Conservation (phyloP, 2,113 vertebrate species). For the Pelecanoides urinatrix region DNA sequence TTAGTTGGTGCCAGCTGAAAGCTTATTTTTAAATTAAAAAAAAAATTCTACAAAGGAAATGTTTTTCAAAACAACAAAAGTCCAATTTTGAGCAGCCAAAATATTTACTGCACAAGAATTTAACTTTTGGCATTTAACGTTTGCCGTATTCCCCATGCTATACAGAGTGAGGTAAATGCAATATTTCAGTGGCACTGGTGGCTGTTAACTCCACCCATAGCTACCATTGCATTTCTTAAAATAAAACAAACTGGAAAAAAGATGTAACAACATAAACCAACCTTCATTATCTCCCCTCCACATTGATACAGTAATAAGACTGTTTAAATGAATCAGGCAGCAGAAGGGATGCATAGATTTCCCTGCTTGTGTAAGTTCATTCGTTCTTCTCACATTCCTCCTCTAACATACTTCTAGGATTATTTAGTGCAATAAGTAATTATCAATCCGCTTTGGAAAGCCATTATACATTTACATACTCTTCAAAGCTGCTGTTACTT, state of each 20-base stretch:
- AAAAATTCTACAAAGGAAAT: background rate
- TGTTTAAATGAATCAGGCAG: conserved; percentile 55
- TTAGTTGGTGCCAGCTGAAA: background rate
- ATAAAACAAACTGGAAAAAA: conserved; percentile 33
- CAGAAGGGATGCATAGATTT: conserved; percentile 55
- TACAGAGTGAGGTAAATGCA: background rate
- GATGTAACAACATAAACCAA: conserved; percentile 21
- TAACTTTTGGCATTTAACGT: background rate
- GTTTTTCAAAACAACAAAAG: background rate
- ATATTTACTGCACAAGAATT: background rate
- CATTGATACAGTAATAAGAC: conserved; percentile 45
- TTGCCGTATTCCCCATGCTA: background rate
- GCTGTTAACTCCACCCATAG: background rate
- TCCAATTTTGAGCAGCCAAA: background rate
- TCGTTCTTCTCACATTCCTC: conserved; percentile 32
- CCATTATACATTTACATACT: conserved; percentile 5
- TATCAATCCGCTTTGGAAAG: conserved; percentile 50
- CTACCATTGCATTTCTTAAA: conserved; percentile 23
- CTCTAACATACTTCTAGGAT: background rate
- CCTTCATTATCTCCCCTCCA: conserved; percentile 45
- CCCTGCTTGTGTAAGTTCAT: conserved; percentile 27
- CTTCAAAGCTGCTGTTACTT: conserved; percentile 32
- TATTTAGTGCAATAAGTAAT: conserved; percentile 46
- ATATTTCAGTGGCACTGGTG: background rate
- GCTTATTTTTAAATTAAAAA: background rate